Percentiles rank a stretch among this genome's conserved stretches.
These are phyloP conservation scores for Torymus aiolomorphi DNA, from an alignment of 2,888 invertebrate genomes.

Conservation along the genomic window DNA sequence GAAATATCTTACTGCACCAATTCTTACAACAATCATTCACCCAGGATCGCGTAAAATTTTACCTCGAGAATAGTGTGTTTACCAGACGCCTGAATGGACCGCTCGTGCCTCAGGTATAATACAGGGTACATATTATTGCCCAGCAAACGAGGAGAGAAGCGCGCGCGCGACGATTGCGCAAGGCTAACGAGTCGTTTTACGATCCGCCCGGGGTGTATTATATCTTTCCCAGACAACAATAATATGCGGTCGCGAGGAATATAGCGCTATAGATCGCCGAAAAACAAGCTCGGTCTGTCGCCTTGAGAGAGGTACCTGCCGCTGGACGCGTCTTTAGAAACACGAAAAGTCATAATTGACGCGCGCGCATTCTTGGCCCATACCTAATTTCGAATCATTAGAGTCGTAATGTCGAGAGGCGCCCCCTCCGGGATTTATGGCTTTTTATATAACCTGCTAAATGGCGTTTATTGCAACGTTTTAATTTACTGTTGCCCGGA, in stretches of 20 bases:
- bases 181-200: conserved; percentile 60
- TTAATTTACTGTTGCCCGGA: conserved; percentile 14
- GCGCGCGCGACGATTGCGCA: conserved; percentile 56
- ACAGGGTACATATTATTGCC: conserved; percentile 36
- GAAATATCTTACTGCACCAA: too few species aligned
- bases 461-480: conserved; percentile 15
- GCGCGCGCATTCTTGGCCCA: background rate
- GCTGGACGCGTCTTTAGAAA: background rate
- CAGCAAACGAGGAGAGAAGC: conserved; percentile 28
- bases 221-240: conserved; percentile 62
- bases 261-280: background rate
- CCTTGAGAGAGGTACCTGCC: background rate
- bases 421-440: background rate
- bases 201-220: conserved; percentile 61
- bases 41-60: too few species aligned
- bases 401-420: background rate
- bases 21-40: too few species aligned
- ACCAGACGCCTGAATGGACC: conserved; percentile 17
- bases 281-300: too few species aligned
- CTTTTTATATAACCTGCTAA: conserved; percentile 12
- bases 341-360: conserved; percentile 27
- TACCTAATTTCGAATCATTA: conserved; percentile 25
- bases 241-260: conserved; percentile 30
- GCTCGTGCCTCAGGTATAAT: background rate
- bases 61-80: too few species aligned